A percentile compares a stretch with the other conserved stretches of the same genome.
phyloP scores from a whole-genome alignment of 2,113 vertebrate genomes.

The Ctenodactylus gundi region DNA sequence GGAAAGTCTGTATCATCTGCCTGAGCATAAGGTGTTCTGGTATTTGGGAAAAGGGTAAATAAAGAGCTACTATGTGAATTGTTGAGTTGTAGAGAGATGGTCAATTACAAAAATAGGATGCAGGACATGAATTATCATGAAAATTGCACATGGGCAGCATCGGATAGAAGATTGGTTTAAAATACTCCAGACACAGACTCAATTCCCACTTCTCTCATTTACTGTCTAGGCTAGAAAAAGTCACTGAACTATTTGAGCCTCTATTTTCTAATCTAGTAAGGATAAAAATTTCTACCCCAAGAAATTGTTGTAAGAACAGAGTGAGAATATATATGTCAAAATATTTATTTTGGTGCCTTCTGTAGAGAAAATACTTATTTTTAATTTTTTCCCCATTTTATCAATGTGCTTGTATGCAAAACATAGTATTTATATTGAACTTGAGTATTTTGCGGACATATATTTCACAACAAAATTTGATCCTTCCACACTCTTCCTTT shows the following conservation, averaged over 20 bases:
- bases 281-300: not conserved
- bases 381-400: too few species aligned
- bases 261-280: constrained; percentile 27
- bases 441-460: too few species aligned
- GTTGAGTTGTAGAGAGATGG: constrained; percentile 44
- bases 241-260: not conserved
- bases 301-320: constrained; percentile 12
- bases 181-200: not conserved
- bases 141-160: not conserved
- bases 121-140: constrained; percentile 36
- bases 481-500: too few species aligned
- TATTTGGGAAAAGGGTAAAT: constrained; percentile 62
- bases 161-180: not conserved
- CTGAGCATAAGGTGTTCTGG: constrained; percentile 46
- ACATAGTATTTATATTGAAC: too few species aligned
- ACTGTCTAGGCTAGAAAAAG: not conserved
- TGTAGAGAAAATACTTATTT: not conserved
- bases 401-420: too few species aligned
- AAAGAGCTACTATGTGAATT: constrained; percentile 51
- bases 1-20: constrained; percentile 62
- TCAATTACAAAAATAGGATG: constrained; percentile 47
- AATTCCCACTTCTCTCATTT: not conserved
- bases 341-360: not conserved
- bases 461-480: too few species aligned
- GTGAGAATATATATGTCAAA: not conserved